phyloP scores from a whole-genome alignment of 2,888 invertebrate species.

The Clunio marinus region DNA sequence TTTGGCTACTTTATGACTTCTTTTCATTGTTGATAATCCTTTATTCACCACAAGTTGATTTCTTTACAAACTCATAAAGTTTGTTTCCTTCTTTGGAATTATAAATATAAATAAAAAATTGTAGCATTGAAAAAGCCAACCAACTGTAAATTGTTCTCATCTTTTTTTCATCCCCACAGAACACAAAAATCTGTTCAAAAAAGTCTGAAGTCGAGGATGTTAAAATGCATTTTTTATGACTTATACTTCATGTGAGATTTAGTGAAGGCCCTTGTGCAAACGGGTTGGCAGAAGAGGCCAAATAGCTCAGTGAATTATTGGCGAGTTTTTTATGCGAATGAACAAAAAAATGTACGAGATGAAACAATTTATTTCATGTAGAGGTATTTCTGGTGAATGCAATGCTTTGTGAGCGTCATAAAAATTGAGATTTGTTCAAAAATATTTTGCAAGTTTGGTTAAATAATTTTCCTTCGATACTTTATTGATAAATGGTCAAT shows the following conservation, averaged over 20 bases:
- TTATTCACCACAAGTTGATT: no score
- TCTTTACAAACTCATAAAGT: background rate
- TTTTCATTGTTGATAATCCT: background rate
- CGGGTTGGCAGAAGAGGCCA: slow-evolving; percentile 16
- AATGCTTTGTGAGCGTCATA: background rate
- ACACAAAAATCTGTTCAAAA: no score
- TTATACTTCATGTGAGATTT: background rate
- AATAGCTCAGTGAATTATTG: slow-evolving; percentile 27
- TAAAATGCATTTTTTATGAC: slow-evolving; percentile 21
- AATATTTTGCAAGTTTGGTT: background rate
- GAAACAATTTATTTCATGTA: slow-evolving; percentile 22
- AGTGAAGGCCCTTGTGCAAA: background rate
- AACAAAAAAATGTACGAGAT: background rate
- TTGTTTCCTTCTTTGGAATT: background rate
- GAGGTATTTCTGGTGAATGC: background rate
- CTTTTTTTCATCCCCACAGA: background rate
- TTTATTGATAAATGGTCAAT: slow-evolving; percentile 25
- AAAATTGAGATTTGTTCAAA: slow-evolving; percentile 22
- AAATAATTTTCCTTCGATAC: slow-evolving; percentile 14
- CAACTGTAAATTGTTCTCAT: background rate
- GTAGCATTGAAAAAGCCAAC: background rate
- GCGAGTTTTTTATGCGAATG: background rate
- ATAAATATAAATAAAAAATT: background rate
- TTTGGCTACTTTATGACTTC: slow-evolving; percentile 10
- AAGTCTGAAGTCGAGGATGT: no score